A percentile compares a stretch with the other conserved stretches of the same genome.
Conservation (phyloP, 2,113 vertebrate genomes). For the Columba livia region DNA sequence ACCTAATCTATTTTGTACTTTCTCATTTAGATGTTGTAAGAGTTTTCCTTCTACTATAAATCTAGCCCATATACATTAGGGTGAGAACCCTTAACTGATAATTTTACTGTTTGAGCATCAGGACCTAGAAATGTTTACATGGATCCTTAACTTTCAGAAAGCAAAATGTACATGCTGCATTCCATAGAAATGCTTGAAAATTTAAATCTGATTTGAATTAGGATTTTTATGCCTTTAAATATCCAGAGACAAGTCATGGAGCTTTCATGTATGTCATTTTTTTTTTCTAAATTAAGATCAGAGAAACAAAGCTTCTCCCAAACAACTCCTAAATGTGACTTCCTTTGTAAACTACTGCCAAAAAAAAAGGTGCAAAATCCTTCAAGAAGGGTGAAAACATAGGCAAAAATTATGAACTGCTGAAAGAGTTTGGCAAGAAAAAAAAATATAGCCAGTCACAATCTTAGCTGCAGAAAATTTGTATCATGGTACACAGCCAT, state of each 20-base stretch:
- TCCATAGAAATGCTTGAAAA: not conserved
- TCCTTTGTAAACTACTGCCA: not conserved
- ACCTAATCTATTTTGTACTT: not conserved
- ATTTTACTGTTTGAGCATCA: not conserved
- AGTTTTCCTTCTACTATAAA: not conserved
- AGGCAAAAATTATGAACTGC: not conserved
- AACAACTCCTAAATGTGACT: not conserved
- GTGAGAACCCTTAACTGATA: not conserved
- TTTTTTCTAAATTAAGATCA: not conserved
- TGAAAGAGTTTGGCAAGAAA: not conserved
- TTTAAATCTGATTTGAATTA: not conserved
- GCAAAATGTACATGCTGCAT: not conserved
- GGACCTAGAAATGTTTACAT: not conserved
- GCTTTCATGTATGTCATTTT: not conserved
- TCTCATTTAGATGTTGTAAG: not conserved
- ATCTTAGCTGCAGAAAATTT: not conserved
- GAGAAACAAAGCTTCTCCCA: constrained; percentile 3
- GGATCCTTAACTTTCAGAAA: not conserved
- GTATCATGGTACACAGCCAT: not conserved
- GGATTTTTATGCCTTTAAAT: constrained; percentile 21
- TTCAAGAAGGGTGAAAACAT: not conserved
- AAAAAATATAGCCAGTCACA: not conserved
- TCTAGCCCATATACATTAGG: not conserved
- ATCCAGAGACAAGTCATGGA: not conserved
- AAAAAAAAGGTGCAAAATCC: not conserved